phyloP scores from a whole-genome alignment of 2,113 vertebrate species.

The Shinisaurus crocodilurus region DNA sequence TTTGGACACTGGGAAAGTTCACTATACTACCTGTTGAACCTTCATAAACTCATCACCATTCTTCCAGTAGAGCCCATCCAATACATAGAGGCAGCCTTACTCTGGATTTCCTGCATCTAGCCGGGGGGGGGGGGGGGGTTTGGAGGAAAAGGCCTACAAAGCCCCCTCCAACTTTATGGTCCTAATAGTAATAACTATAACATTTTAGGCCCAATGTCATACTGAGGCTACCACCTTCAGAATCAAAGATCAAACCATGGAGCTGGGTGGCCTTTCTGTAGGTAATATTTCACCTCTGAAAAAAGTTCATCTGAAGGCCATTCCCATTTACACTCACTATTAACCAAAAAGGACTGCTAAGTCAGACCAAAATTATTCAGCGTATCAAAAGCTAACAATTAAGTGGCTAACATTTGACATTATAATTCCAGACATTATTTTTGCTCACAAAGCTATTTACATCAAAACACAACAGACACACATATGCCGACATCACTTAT shows the following conservation, averaged over 20 bases:
- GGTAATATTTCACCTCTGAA: conserved; percentile 25
- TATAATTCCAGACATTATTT: conserved; percentile 42
- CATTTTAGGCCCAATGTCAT: neutral
- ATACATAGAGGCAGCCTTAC: too few species aligned
- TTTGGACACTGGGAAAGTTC: too few species aligned
- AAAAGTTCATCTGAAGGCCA: neutral
- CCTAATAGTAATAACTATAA: neutral
- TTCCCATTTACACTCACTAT: conserved; percentile 24
- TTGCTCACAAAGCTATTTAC: conserved; percentile 41
- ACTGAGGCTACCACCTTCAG: neutral
- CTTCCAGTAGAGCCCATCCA: too few species aligned
- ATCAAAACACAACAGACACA: neutral
- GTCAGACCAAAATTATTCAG: conserved; percentile 23
- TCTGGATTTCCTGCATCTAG: too few species aligned
- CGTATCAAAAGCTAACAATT: conserved; percentile 35
- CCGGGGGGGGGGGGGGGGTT: too few species aligned
- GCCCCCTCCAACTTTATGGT: too few species aligned
- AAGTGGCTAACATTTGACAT: conserved; percentile 44
- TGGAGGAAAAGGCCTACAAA: too few species aligned
- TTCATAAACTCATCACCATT: too few species aligned
- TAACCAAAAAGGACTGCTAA: conserved; percentile 28
- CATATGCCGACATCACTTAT: neutral
- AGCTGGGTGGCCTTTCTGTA: neutral
- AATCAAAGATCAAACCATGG: neutral
- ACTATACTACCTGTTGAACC: too few species aligned